These are phyloP conservation scores for Zootermopsis nevadensis DNA, from an alignment of 2,888 invertebrate genomes.

Conservation along the genomic window DNA sequence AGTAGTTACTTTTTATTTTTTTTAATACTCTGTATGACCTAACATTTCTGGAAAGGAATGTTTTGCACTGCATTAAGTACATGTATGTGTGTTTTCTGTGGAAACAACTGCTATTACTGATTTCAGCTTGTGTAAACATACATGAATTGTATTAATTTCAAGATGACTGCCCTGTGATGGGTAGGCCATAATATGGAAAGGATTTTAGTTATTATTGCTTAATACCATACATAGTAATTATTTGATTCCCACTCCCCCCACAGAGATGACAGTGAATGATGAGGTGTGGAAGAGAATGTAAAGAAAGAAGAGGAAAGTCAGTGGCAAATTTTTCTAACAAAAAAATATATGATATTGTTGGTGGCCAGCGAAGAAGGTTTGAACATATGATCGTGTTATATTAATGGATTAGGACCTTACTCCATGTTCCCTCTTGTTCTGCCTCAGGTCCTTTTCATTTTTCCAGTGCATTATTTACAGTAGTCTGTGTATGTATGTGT, in stretches of 20 bases:
- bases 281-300: conserved; percentile 22
- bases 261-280: conserved; percentile 36
- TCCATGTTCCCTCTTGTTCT: background rate
- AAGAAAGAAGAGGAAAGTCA: conserved; percentile 35
- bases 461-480: background rate
- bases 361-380: conserved; percentile 16
- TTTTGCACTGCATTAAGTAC: too few relatives aligned
- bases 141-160: too few relatives aligned
- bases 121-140: too few relatives aligned
- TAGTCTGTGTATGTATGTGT: background rate
- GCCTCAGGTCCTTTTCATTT: background rate
- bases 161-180: too few relatives aligned
- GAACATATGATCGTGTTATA: background rate
- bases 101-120: too few relatives aligned
- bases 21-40: too few relatives aligned
- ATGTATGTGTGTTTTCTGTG: too few relatives aligned
- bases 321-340: conserved; percentile 21
- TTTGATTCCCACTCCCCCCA: conserved; percentile 14
- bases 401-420: background rate
- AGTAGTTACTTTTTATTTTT: too few relatives aligned
- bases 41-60: too few relatives aligned
- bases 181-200: background rate
- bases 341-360: conserved; percentile 10
- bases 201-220: background rate
- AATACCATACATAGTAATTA: background rate